Evolutionary conservation across 2,113 vertebrate genomes (phyloP).

Genomic region (Indicator indicator): DNA sequence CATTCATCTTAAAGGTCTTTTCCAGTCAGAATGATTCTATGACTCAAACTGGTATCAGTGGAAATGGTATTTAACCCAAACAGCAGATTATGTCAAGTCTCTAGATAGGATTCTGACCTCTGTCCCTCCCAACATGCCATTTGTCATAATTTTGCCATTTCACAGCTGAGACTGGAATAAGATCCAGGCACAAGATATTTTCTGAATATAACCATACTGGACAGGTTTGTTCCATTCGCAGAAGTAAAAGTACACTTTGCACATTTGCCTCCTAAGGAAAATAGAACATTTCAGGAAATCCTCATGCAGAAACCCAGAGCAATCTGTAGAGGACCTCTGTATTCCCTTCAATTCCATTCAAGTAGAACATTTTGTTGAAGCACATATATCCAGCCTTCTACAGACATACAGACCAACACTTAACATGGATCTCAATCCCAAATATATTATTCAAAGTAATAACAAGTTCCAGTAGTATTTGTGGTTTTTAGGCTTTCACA

Average conservation of each 20-base stretch:
- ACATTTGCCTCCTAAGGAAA: neutral
- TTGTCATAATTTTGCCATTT: neutral
- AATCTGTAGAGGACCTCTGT: neutral
- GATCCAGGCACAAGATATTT: neutral
- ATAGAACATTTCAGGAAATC: neutral
- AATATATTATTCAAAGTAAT: neutral
- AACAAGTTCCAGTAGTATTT: neutral
- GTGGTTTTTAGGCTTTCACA: neutral
- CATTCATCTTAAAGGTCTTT: neutral
- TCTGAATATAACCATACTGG: neutral
- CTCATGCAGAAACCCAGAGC: neutral
- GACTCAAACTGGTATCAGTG: neutral
- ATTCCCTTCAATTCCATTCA: neutral
- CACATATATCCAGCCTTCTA: neutral
- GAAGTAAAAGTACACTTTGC: neutral
- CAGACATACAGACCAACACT: neutral
- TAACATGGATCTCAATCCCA: neutral
- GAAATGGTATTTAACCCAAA: neutral
- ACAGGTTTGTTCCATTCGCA: neutral
- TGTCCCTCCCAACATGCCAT: neutral
- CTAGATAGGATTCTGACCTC: neutral
- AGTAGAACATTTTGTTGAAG: neutral
- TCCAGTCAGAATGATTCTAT: neutral
- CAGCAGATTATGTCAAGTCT: neutral
- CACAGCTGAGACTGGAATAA: neutral